Percentiles rank a stretch among this genome's conserved stretches.
Evolutionary conservation across 2,888 invertebrate species (phyloP).

Genomic region (Hirtodrosophila cameraria): DNA sequence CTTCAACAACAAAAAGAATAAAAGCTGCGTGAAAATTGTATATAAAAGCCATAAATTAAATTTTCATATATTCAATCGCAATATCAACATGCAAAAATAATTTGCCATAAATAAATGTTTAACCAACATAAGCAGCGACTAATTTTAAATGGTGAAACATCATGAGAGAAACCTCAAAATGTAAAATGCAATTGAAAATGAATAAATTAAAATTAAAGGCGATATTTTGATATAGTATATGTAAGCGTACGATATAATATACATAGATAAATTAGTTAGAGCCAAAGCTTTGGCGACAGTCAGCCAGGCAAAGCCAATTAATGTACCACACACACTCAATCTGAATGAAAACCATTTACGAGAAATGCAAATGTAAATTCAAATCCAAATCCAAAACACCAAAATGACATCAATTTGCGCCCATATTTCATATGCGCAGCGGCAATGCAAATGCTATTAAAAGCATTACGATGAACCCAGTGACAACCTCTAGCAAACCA

Average conservation of each 20-base stretch:
- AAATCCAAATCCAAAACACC: slow-evolving; percentile 50
- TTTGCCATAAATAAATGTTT: slow-evolving; percentile 54
- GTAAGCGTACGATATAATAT: slow-evolving; percentile 3
- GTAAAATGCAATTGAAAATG: slow-evolving; percentile 53
- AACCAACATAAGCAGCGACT: slow-evolving; percentile 43
- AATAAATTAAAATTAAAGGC: slow-evolving; percentile 52
- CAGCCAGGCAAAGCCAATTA: slow-evolving; percentile 54
- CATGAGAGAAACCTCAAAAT: slow-evolving; percentile 34
- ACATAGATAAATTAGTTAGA: slow-evolving; percentile 52
- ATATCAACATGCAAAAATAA: slow-evolving; percentile 25
- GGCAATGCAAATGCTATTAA: slow-evolving; percentile 55
- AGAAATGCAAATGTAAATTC: slow-evolving; percentile 46
- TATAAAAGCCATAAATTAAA: slow-evolving; percentile 34
- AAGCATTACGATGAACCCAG: slow-evolving; percentile 56
- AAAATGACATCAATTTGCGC: slow-evolving; percentile 59
- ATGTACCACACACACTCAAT: slow-evolving; percentile 13
- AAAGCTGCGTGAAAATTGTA: slow-evolving; percentile 9
- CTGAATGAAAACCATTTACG: slow-evolving; percentile 14
- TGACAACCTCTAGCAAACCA: slow-evolving; percentile 44
- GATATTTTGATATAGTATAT: slow-evolving; percentile 1
- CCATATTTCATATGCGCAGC: slow-evolving; percentile 56
- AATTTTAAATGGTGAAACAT: slow-evolving; percentile 44
- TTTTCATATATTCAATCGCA: slow-evolving; percentile 11
- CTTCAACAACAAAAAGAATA: slow-evolving; percentile 9
- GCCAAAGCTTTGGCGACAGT: slow-evolving; percentile 55